A percentile compares a stretch with the other conserved stretches of the same genome.
Evolutionary conservation across 35 echinoderm and acorn worm genomes (phyloP).

Genomic region (Heliocidaris erythrogramma): DNA sequence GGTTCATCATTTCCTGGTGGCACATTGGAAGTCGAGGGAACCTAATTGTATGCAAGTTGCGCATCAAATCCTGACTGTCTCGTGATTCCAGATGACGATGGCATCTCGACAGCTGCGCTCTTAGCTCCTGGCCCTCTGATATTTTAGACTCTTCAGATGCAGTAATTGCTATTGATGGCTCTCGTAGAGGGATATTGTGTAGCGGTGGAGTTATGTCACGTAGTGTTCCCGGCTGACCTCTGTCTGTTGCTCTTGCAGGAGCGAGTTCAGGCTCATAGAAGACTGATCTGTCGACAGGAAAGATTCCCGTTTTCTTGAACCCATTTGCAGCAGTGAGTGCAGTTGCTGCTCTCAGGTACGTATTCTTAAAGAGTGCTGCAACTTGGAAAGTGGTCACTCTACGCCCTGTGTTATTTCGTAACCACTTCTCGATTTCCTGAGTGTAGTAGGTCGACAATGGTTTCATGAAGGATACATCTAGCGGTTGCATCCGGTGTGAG

Average conservation of each 20-base stretch:
- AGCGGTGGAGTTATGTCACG: not conserved
- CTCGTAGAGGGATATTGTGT: not conserved
- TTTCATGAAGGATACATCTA: constrained; percentile 67
- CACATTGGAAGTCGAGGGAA: too few species aligned
- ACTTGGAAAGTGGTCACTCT: constrained; percentile 46
- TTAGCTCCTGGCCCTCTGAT: not conserved
- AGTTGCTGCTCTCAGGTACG: constrained; percentile 51
- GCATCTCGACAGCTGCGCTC: not conserved
- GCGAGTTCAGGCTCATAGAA: constrained; percentile 46
- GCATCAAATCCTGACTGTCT: too few species aligned
- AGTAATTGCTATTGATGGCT: not conserved
- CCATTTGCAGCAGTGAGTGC: constrained; percentile 35
- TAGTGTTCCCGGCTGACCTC: not conserved
- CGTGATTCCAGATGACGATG: constrained; percentile 11
- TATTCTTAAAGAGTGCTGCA: constrained; percentile 47
- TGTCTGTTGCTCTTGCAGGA: not conserved
- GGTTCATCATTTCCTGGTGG: too few species aligned
- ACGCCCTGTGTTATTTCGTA: constrained; percentile 35
- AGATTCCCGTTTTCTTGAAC: constrained; percentile 59
- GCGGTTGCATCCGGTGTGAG: constrained; percentile 58
- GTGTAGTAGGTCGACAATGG: constrained; percentile 58
- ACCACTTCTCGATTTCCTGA: constrained; percentile 48
- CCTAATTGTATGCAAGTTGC: too few species aligned
- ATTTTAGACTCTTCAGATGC: not conserved
- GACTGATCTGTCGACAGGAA: constrained; percentile 35